phyloP scores from a whole-genome alignment of 2,113 vertebrate species.

The Mustelus asterias region DNA sequence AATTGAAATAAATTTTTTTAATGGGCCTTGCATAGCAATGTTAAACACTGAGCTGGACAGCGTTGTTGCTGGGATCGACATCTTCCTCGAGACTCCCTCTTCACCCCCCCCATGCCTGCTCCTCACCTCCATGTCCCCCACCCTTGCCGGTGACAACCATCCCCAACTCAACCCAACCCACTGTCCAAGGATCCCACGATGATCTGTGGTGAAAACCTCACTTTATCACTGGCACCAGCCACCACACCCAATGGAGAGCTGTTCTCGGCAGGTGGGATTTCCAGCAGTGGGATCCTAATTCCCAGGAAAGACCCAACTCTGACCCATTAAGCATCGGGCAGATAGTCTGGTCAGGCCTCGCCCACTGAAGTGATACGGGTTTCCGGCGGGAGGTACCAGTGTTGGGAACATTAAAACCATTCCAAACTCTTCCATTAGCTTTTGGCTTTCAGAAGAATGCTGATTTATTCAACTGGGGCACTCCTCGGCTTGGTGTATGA shows the following conservation, averaged over 20 bases:
- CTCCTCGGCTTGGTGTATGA: not conserved
- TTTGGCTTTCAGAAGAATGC: not conserved
- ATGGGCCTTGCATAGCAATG: not conserved
- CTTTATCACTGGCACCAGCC: no score
- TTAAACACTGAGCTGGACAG: not conserved
- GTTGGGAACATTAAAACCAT: not conserved
- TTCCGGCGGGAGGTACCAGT: no score
- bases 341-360: not conserved
- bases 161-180: not conserved
- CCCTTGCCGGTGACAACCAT: not conserved
- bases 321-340: not conserved
- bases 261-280: no score
- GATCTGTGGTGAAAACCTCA: no score
- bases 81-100: not conserved
- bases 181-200: not conserved
- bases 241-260: no score
- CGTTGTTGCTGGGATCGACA: not conserved
- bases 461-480: not conserved
- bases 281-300: no score
- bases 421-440: not conserved
- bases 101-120: no score
- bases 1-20: not conserved
- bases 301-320: not conserved
- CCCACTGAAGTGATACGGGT: not conserved
- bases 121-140: not conserved